Evolutionary conservation across 2,797 vertebrate species (phyloP), one percentile per base, ranked within the genome.

Genomic region (Thalassophryne amazonica): DNA sequence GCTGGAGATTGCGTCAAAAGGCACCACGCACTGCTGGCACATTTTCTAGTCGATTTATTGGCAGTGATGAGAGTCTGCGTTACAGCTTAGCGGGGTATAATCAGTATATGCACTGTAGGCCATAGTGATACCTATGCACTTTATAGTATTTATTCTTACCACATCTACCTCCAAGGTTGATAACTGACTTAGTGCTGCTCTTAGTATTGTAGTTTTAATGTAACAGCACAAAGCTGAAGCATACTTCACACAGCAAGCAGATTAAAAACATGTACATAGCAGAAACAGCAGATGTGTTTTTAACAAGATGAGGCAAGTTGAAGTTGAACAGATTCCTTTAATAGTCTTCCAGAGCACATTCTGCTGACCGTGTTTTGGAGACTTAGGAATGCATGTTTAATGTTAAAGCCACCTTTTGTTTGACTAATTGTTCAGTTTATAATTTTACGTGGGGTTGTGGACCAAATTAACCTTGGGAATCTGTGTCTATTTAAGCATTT

Each of bases 231-330:
- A 10, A 37, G 33, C 55, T 3, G 8, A 34, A 27, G 58, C 32
- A 6, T 15, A 9, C 56, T 65, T 57, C 5, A 40, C 25, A 22
- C 50, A 28, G 42, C 40, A 40, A 66, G 54, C 75, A 58, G 50
- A 73, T 75, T 6, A 42, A 80, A 73, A 65, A 73, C 73, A 48
- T 19, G 66, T 56, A 61, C 5, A 10, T 14, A 33, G 28, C 28
- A 9, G 64, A 48, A 61, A 68, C 1, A 0, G 23, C 32, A 15
- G 49, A 63, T 63, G 73, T 56, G 48, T 62, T 66, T 34, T 67
- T 33, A 31, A 71, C 78, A 83, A 77, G 78, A 79, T 48, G 60
- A 77, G 76, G 53, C 81, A 86, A 66, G 80, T 75, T 61, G 23
- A 59, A 40, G 16, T n/a, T 3, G 14, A 57, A 60, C 31, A 47